phyloP scores from a whole-genome alignment of 2,797 vertebrate species.

The Myiothlypis chrysogaster region DNA sequence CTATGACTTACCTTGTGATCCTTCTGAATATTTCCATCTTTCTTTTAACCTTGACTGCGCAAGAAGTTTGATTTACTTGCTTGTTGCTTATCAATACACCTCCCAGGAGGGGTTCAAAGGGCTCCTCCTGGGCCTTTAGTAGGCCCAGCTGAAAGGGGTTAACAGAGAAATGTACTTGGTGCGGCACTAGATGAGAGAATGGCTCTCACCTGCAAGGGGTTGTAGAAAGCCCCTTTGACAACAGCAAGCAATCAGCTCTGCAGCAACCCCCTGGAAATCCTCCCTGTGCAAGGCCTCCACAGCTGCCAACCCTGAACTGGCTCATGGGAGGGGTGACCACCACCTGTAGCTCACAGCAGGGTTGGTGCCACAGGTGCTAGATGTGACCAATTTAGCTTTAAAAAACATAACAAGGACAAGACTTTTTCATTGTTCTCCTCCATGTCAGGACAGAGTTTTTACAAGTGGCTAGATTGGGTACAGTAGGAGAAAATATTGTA shows the following conservation, averaged over 20 bases:
- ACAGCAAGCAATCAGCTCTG: neutral
- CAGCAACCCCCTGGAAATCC: neutral
- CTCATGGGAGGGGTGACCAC: neutral
- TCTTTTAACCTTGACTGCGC: neutral
- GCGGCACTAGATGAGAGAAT: neutral
- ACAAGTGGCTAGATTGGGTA: neutral
- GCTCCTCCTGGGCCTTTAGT: neutral
- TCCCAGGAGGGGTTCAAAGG: neutral
- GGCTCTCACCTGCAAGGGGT: neutral
- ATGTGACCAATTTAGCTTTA: neutral
- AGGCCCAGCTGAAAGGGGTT: neutral
- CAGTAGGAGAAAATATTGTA: neutral
- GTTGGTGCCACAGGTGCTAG: neutral
- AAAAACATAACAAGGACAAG: neutral
- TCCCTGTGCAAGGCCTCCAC: neutral
- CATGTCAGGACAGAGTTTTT: neutral
- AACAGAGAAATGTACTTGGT: neutral
- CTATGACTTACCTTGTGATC: neutral
- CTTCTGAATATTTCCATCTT: neutral
- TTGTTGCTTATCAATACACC: neutral
- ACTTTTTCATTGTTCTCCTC: neutral
- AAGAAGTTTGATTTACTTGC: neutral
- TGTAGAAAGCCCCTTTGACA: neutral
- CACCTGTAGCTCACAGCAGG: rapidly evolving
- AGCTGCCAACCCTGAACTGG: neutral